Conservation (phyloP, 2,888 invertebrate species). For the Dicyrtoma fusca region DNA sequence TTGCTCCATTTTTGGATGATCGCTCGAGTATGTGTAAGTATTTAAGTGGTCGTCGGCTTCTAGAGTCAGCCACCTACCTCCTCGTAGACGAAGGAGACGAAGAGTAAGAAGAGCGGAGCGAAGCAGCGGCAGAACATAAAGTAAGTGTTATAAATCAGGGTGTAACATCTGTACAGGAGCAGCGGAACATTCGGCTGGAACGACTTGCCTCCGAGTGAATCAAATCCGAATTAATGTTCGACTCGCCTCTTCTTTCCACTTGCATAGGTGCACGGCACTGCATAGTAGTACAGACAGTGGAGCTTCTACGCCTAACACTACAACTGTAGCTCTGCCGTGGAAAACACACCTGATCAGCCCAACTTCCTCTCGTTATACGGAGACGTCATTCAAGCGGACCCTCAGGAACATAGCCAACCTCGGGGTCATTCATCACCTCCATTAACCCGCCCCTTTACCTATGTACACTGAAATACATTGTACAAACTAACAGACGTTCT, state of each 20-base stretch:
- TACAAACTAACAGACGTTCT: too few species aligned
- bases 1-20: too few species aligned
- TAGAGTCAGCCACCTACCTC: not conserved
- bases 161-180: conserved; percentile 45
- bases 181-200: conserved; percentile 28
- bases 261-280: not conserved
- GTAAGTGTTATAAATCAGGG: conserved; percentile 46
- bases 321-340: conserved; percentile 10
- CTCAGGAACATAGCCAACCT: conserved; percentile 31
- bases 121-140: conserved; percentile 29
- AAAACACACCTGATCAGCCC: conserved; percentile 33
- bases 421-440: conserved; percentile 34
- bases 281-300: not conserved
- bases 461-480: not conserved
- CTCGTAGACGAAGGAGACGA: not conserved
- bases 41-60: not conserved
- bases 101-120: not conserved
- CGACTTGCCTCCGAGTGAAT: conserved; percentile 40
- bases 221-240: conserved; percentile 41
- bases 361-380: conserved; percentile 25
- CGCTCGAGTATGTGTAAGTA: not conserved
- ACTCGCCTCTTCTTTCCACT: conserved; percentile 36
- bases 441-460: conserved; percentile 26
- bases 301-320: conserved; percentile 16
- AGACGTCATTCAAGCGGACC: conserved; percentile 31